Base-by-base conservation (phyloP, 2,888 invertebrate species). In the Yponomeuta malinellus region DNA sequence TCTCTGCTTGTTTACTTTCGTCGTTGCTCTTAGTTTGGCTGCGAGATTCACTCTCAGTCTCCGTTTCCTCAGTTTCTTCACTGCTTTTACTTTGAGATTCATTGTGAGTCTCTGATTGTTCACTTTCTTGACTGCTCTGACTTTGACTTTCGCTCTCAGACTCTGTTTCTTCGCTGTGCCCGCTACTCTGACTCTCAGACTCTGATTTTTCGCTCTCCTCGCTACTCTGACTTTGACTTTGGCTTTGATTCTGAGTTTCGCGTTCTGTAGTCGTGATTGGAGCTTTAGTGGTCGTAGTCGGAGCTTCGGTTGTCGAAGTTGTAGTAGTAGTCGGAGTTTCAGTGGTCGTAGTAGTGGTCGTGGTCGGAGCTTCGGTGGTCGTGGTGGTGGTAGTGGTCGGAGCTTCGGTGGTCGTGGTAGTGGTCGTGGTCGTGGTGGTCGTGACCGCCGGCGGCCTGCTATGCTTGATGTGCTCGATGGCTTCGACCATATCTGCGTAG, bases 401-500 rank as follows among this genome's bases (percentile, higher is more conserved):
- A 23, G 69, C 23, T 63, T 48, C 29, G 31, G 31, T 63, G 64
- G 68, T 31, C 2, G 69, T 48, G 9, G 72, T 70, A 23, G 72
- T 69, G 10, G 70, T 68, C 1, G 70, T 70, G 52, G 71, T 70
- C 12, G 71, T 70, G 23, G 71, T 73, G n/a, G 71, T 69, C 23
- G 72, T 63, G 72, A 73, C 33, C 70, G 72, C 12, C 9, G 15
- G 52, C 23, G 73, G 74, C 64, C 71, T 72, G 52, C 74, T 73
- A 63, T 74, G 63, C 12, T 74, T 72, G 52, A 75, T 73, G 65
- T 74, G 63, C 12, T 74, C 72, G 10, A 76, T 70, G 6, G 73
- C 73, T 15, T 74, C 73, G 9, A 72, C 59, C 10, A 74, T 73
- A 64, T 76, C 74, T 75, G 72, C 10, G 33, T 31, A 10, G 33